Evolutionary conservation across 2,113 vertebrate species (phyloP), one percentile per base, ranked within the genome.

Genomic region (Chascanopsetta lugubris): DNA sequence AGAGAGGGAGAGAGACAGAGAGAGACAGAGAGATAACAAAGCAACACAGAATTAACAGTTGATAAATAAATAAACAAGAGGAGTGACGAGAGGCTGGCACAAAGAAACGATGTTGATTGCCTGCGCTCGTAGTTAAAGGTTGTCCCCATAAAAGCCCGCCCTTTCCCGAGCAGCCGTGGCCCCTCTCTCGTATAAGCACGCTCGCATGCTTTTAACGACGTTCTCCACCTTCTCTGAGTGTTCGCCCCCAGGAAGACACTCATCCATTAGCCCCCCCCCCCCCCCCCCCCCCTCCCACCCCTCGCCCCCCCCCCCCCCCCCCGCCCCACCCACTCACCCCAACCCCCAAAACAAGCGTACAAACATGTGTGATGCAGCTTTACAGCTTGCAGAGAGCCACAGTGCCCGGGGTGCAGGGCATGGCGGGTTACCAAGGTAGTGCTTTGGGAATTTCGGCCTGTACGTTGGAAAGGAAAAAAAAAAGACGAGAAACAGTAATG

Each of bases 151-250:
- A 90, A 89, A 88, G 88, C 82, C 69, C 77, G 77, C 32, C 80
- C 78, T 85, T 70, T 80, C 71, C 64, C 62, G 78, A 77, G 70
- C 82, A 67, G 62, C 65, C 59, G n/a, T 71, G 66, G 66, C 69
- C 77, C 56, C 55, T 55, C 45, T 77, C 81, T 85, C 70, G 70
- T 71, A 76, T 61, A 67, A 85, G 73, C 53, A 38, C 42, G 56
- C 76, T 78, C 66, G 67, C 68, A 80, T 85, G 83, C 85, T 89
- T 90, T 87, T 87, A 90, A 88, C 75, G 70, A 87, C 68, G 60
- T 74, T 73, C 76, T 87, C 83, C 74, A 57, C 66, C 56, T 50
- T 78, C 80, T 61, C 71, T 27, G 65, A 83, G 70, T 71, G 61
- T 77, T 84, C 34, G 38, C 70, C 74, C 29, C 56, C 61, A 8